A percentile compares a stretch with the other conserved stretches of the same genome.
These are phyloP conservation scores for Allacma fusca DNA, from an alignment of 2,888 invertebrate species.

Conservation along the genomic window DNA sequence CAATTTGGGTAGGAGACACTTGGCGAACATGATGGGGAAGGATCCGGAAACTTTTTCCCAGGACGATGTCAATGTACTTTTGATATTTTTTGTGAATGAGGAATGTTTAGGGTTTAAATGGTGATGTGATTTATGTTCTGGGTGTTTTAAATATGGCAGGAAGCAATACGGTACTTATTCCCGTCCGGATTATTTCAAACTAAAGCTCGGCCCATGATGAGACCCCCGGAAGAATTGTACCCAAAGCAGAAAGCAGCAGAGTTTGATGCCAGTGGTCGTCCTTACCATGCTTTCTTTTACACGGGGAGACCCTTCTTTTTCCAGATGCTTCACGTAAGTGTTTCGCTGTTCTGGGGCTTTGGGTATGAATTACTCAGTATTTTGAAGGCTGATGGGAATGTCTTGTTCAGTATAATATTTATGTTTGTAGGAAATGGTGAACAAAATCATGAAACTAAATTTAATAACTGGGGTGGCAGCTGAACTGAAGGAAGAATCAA, in stretches of 20 bases:
- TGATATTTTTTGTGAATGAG: too few species aligned
- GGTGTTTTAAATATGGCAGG: too few species aligned
- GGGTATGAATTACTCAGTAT: neutral
- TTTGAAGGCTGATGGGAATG: slow-evolving; percentile 11
- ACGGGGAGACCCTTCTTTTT: slow-evolving; percentile 88
- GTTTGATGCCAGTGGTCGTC: slow-evolving; percentile 89
- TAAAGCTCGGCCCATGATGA: slow-evolving; percentile 87
- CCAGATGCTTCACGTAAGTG: slow-evolving; percentile 77
- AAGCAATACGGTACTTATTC: slow-evolving; percentile 91
- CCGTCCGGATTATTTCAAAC: slow-evolving; percentile 91
- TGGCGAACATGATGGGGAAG: slow-evolving; percentile 99
- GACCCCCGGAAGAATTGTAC: slow-evolving; percentile 86
- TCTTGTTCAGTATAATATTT: slow-evolving; percentile 22
- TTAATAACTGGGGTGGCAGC: neutral
- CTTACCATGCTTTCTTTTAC: slow-evolving; percentile 90
- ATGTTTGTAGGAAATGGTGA: slow-evolving; percentile 72
- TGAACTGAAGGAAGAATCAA: slow-evolving; percentile 16
- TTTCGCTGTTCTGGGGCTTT: neutral
- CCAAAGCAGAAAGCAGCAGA: slow-evolving; percentile 85
- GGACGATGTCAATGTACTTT: slow-evolving; percentile 84
- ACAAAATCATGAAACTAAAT: slow-evolving; percentile 69
- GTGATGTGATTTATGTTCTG: slow-evolving; percentile 10
- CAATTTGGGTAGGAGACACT: slow-evolving; percentile 90
- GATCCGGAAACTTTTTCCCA: slow-evolving; percentile 89
- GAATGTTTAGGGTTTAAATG: too few species aligned